phyloP scores from a whole-genome alignment of 2,113 vertebrate species.

The Mohoua ochrocephala region DNA sequence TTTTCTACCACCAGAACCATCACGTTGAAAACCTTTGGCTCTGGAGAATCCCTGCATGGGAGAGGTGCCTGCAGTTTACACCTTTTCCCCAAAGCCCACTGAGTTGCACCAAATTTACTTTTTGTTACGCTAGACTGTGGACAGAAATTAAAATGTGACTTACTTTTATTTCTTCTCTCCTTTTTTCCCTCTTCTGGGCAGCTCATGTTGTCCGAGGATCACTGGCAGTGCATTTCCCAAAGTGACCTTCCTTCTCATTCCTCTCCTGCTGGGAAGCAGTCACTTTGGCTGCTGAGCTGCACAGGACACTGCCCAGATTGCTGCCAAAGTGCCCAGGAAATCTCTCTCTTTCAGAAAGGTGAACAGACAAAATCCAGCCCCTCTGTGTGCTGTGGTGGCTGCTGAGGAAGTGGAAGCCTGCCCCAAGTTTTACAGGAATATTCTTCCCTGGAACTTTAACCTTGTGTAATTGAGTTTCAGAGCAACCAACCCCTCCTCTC shows the following conservation, averaged over 20 bases:
- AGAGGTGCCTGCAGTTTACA: not conserved
- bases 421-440: not conserved
- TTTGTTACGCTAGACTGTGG: not conserved
- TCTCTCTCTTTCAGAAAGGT: not conserved
- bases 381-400: not conserved
- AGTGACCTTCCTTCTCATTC: not conserved
- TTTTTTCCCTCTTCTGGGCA: not conserved
- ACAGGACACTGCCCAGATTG: not conserved
- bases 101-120: too few species aligned
- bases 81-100: not conserved
- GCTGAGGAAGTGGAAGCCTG: not conserved
- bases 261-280: not conserved
- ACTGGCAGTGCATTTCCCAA: not conserved
- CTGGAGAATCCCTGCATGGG: not conserved
- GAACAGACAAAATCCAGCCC: not conserved
- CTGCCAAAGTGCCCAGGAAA: not conserved
- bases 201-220: not conserved
- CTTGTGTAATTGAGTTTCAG: not conserved
- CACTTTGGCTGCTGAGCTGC: not conserved
- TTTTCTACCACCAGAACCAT: not conserved
- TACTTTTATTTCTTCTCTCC: not conserved
- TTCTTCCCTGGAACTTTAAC: not conserved
- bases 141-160: not conserved
- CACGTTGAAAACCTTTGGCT: not conserved
- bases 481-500: not conserved